A percentile compares a stretch with the other conserved stretches of the same genome.
These are phyloP conservation scores for Bradypodion ventrale DNA, from an alignment of 2,797 vertebrate species.

Conservation along the genomic window DNA sequence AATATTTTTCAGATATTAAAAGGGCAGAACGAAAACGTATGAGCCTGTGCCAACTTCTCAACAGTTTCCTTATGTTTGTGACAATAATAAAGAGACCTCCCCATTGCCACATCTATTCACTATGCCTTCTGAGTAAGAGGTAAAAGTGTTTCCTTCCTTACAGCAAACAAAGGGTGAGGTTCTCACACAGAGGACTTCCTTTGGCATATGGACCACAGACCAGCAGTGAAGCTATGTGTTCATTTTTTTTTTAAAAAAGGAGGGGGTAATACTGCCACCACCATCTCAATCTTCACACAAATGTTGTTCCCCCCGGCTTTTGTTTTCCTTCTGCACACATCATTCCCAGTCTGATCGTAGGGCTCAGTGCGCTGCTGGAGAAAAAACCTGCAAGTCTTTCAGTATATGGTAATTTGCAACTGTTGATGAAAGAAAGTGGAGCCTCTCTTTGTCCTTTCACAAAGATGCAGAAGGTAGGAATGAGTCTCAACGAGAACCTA, in stretches of 20 bases:
- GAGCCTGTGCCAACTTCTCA: too few species aligned
- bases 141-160: not conserved
- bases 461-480: too few species aligned
- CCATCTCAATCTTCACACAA: not conserved
- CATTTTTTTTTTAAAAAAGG: slow-evolving; percentile 15
- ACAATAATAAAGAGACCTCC: not conserved
- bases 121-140: not conserved
- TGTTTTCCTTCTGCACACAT: not conserved
- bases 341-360: not conserved
- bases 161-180: slow-evolving; percentile 2
- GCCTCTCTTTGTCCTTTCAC: not conserved
- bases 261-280: not conserved
- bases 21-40: too few species aligned
- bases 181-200: not conserved
- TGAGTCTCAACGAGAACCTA: too few species aligned
- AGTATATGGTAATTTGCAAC: not conserved
- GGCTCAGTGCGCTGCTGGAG: not conserved
- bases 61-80: too few species aligned
- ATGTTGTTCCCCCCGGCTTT: slow-evolving; percentile 15
- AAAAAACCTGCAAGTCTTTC: not conserved
- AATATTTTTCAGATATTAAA: slow-evolving; percentile 9
- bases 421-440: not conserved
- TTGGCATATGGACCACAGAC: not conserved
- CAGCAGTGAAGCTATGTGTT: not conserved
- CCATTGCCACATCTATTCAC: not conserved